These are phyloP conservation scores for Copidosoma aretas DNA, from an alignment of 2,888 invertebrate species.

Conservation along the genomic window DNA sequence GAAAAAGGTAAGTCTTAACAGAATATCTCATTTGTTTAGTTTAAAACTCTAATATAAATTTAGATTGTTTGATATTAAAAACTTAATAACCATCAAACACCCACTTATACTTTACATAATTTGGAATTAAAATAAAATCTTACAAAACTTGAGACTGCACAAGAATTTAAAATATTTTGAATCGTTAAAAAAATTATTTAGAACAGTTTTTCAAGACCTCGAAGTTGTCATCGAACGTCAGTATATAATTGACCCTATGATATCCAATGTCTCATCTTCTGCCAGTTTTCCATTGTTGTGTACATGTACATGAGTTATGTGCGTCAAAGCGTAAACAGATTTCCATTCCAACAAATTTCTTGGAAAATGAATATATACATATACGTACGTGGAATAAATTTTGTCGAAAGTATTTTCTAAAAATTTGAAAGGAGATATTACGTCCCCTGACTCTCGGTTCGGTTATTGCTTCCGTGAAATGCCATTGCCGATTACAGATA, in stretches of 20 bases:
- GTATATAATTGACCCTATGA: too few relatives aligned
- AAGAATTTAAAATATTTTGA: too few relatives aligned
- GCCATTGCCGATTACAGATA: constrained; percentile 21
- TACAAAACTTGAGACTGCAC: too few relatives aligned
- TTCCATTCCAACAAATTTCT: not conserved
- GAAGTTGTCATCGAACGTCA: not conserved
- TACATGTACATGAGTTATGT: constrained; percentile 9
- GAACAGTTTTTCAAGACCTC: too few relatives aligned
- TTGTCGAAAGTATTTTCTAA: constrained; percentile 20
- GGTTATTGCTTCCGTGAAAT: constrained; percentile 27
- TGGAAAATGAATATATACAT: constrained; percentile 1
- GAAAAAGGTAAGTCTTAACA: too few relatives aligned
- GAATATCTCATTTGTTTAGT: too few relatives aligned
- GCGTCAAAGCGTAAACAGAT: too few relatives aligned
- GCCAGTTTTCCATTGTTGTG: not conserved
- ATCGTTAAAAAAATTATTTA: too few relatives aligned
- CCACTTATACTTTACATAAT: not conserved
- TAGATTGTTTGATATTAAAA: too few relatives aligned
- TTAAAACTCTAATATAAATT: too few relatives aligned
- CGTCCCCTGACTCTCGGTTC: constrained; percentile 1
- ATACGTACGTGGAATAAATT: constrained; percentile 22
- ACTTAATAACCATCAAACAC: too few relatives aligned
- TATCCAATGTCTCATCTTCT: constrained; percentile 3
- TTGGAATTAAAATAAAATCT: not conserved
- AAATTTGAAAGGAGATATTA: constrained; percentile 24